A percentile compares a stretch with the other conserved stretches of the same genome.
Evolutionary conservation across 1,140 invertebrate species (phyloP).

Genomic region (Bathynomus jamesi): DNA sequence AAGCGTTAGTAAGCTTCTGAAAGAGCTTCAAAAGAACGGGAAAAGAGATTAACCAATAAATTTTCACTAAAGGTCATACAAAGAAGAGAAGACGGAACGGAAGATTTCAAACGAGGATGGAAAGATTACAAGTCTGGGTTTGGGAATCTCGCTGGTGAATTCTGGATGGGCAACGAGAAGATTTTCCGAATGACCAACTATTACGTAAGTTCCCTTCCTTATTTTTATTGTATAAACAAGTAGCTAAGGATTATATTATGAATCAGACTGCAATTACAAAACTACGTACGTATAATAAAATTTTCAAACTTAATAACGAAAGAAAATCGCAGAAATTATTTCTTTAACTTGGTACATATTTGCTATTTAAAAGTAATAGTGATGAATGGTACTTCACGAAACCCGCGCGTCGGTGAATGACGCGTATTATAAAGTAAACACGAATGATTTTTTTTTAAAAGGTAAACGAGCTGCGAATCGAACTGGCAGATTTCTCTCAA

Average conservation of each 20-base stretch:
- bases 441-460: slow-evolving; percentile 1
- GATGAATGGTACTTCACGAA: slow-evolving; percentile 1
- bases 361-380: too few species aligned
- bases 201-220: slow-evolving; percentile 38
- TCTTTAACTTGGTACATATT: too few species aligned
- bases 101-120: slow-evolving; percentile 56
- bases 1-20: too few species aligned
- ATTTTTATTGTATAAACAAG: not conserved
- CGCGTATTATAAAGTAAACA: not conserved
- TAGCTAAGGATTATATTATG: not conserved
- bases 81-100: slow-evolving; percentile 53
- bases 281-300: not conserved
- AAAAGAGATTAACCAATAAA: not conserved
- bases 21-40: not conserved
- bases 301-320: not conserved
- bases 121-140: slow-evolving; percentile 60
- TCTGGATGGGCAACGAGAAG: slow-evolving; percentile 57
- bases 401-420: not conserved
- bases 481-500: slow-evolving; percentile 53
- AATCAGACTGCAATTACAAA: not conserved
- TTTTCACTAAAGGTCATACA: slow-evolving; percentile 46
- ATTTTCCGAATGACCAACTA: slow-evolving; percentile 52
- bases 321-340: too few species aligned
- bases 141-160: slow-evolving; percentile 55
- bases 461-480: slow-evolving; percentile 55